A percentile compares a stretch with the other conserved stretches of the same genome.
Conservation (phyloP, 2,888 invertebrate species). For the Pollenia labialis region DNA sequence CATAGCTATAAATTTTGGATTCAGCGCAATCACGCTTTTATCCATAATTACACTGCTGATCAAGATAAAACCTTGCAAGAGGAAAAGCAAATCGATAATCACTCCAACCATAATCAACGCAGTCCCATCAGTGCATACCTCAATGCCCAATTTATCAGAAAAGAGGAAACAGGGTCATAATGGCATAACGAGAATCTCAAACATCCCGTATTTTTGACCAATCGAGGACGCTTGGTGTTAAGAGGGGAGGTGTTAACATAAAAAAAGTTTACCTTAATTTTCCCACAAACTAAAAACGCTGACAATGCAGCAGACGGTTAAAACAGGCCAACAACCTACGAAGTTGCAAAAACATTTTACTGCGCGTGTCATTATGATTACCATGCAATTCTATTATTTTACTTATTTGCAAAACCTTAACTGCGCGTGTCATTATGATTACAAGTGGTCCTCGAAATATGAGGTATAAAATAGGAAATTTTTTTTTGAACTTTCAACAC, state of each 20-base stretch:
- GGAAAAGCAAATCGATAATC: neutral
- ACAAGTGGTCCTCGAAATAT: too few species aligned
- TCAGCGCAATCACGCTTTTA: neutral
- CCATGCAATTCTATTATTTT: neutral
- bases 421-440: too few species aligned
- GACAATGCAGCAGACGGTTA: constrained; percentile 6
- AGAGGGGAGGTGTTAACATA: constrained; percentile 1
- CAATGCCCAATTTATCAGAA: neutral
- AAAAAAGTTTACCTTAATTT: neutral
- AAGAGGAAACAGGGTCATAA: neutral
- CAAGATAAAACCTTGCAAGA: neutral
- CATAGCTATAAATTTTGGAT: neutral
- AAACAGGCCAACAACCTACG: neutral
- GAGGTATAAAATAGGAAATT: too few species aligned
- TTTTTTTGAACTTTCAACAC: too few species aligned
- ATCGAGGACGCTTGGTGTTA: constrained; percentile 9
- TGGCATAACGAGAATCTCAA: neutral
- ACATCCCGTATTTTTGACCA: neutral
- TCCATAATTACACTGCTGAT: neutral
- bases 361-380: neutral
- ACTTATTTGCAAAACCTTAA: neutral
- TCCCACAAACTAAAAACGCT: neutral
- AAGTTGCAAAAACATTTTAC: neutral
- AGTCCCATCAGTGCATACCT: neutral
- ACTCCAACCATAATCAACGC: neutral